Evolutionary conservation across 2,888 invertebrate genomes (phyloP), one percentile per base, ranked within the genome.

Genomic region (Phengaris alcon): DNA sequence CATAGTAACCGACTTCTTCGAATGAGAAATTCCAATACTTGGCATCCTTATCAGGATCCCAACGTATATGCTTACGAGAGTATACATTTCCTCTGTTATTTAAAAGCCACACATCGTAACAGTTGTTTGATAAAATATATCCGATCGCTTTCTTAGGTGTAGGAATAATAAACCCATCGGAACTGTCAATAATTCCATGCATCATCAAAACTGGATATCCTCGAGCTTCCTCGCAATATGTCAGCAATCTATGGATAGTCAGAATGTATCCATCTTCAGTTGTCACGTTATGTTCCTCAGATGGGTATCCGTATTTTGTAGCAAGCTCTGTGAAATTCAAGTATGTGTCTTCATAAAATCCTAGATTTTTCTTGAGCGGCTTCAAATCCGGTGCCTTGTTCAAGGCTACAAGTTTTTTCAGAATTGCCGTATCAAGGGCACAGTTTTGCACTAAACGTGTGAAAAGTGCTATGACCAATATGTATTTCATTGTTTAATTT

Each of bases 1-100:
- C 97, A 80, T 94, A 94, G 35, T 87, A 80, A 0, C 95, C 96
- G 84, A 95, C 95, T 84, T 97, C 95, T 82, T 97, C 95, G 90
- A 94, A 95, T 76, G 95, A 95, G 81, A 91, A 94, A 68, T 90
- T 77, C 94, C 94, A 95, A 81, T 86, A 95, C 13, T 83, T 77
- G 4, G 82, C 76, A 70, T 94, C 89, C 0, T 73, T 78, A 35
- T 85, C 81, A 0, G 90, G 85, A 76, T 90, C 79, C 82, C 89
- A 78, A 0, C 83, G 84, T 2, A 82, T 78, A 81, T 96, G 96
- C 5, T 86, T 87, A 57, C 91, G 87, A 10, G 94, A 93, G 82
- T 95, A 95, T 3, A 88, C 89, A 81, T 94, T 95, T 12, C 96
- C 96, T 77, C 96, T 90, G 13, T 88, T 87, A 79, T 87, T 87